Base-by-base conservation (phyloP, 2,888 invertebrate species). In the Caenorhabditis panamensis region DNA sequence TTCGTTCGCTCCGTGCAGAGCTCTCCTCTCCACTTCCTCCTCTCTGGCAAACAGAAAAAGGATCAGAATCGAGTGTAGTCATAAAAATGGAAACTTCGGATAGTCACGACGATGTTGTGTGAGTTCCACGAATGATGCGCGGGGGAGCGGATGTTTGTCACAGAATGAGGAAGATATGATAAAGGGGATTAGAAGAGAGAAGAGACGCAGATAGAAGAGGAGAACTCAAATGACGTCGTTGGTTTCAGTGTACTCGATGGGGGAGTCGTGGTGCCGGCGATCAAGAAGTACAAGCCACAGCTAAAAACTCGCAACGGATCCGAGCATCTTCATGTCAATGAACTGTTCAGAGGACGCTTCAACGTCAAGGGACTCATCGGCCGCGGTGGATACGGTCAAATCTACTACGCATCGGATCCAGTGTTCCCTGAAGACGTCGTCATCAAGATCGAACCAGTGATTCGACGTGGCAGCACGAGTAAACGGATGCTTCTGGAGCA, bases 401-500 rank as follows among this genome's bases (percentile, higher is more conserved):
- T 87, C 18, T 87, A 84, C 64, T 82, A 73, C 41, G 83, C 85
- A 16, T 49, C 51, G n/a, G 87, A 87, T 59, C 67, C 79, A 28
- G 36, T 56, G 8, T 68, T 58, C n/a, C 49, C 66, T 1, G 79
- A 71, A 24, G 79, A 82, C 20, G 77, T 84, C 9, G 87, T 85
- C 20, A 82, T 87, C 49, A 87, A 87, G 63, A 84, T 77, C 9
- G 87, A 87, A 62, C 85, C 84, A 24, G 73, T 71, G 13, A 62
- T 71, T 13, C 62, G 86, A 66, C 73, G 79, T 22, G 82, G 82
- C 11, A 73, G 69, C 16, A 67, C 73, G 11, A 82, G 72, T 36
- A 79, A 82, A 22, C 72, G 87, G 28, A 87, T 87, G 86, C 75
- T 87, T 11, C 56, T 86, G 28, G 87, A 87, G 73, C 86, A 86